Percentiles rank a stretch among this genome's conserved stretches.
These are phyloP conservation scores for Sebastes hopkinsi DNA, from an alignment of 2,797 vertebrate genomes.

Conservation along the genomic window DNA sequence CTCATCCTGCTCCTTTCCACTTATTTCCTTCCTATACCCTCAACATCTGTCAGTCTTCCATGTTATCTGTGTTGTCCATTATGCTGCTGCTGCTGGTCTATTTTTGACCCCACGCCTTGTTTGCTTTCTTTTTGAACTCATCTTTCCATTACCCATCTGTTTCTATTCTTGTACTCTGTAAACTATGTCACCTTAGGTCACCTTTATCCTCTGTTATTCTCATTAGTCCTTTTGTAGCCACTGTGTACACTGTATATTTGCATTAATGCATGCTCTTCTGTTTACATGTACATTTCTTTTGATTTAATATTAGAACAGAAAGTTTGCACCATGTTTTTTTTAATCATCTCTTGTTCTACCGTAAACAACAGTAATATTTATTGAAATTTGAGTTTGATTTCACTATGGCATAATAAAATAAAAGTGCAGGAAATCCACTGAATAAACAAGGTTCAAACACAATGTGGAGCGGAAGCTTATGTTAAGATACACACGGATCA, in stretches of 20 bases:
- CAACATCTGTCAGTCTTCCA: constrained; percentile 58
- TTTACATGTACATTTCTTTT: neutral
- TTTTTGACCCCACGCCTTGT: constrained; percentile 41
- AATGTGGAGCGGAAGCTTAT: neutral
- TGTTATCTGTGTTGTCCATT: constrained; percentile 58
- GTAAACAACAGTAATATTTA: neutral
- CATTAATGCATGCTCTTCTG: neutral
- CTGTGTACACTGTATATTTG: neutral
- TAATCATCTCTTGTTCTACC: neutral
- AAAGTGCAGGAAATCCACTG: too few relatives aligned
- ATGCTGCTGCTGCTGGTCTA: constrained; percentile 8
- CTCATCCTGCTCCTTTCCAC: constrained; percentile 38
- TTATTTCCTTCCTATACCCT: constrained; percentile 62
- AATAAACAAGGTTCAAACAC: neutral
- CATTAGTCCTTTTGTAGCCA: neutral
- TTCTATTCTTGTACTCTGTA: constrained; percentile 42
- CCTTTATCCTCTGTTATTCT: constrained; percentile 15
- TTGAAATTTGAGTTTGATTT: neutral
- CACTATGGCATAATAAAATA: too few relatives aligned
- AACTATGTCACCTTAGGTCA: constrained; percentile 16
- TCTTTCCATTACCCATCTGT: constrained; percentile 42
- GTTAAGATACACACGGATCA: too few relatives aligned
- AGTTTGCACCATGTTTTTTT: neutral
- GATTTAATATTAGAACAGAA: neutral
- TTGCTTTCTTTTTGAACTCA: constrained; percentile 45